Evolutionary conservation across 2,888 invertebrate species (phyloP).

Genomic region (Pyrgus malvae): DNA sequence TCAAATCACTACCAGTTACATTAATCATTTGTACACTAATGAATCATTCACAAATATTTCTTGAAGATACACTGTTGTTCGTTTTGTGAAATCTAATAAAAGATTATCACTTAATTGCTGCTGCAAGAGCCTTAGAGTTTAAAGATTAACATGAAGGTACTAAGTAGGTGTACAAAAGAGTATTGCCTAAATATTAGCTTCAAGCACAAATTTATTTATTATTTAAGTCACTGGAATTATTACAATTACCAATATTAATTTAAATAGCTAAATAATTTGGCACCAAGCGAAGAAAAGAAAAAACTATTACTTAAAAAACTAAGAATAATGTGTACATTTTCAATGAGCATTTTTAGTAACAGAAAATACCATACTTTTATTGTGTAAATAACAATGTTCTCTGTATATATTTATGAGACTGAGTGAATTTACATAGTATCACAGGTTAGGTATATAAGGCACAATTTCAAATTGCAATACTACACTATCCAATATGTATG

Average conservation of each 20-base stretch:
- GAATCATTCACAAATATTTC: too few species aligned
- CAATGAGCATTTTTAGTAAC: background rate
- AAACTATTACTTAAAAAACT: too few species aligned
- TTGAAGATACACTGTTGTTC: too few species aligned
- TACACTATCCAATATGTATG: background rate
- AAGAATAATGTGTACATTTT: too few species aligned
- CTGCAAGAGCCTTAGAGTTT: too few species aligned
- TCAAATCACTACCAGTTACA: constrained; percentile 2
- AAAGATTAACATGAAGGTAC: too few species aligned
- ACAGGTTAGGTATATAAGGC: constrained; percentile 59
- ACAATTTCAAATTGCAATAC: constrained; percentile 39
- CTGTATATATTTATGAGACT: constrained; percentile 1
- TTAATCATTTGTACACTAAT: too few species aligned
- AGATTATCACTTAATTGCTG: too few species aligned
- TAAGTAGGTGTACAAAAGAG: too few species aligned
- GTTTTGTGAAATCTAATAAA: too few species aligned
- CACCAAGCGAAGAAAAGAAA: constrained; percentile 5
- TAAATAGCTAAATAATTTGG: constrained; percentile 16
- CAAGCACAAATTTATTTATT: background rate
- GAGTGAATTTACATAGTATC: constrained; percentile 42
- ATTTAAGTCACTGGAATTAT: constrained; percentile 3
- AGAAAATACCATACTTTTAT: background rate
- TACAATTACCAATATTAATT: background rate
- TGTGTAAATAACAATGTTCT: background rate
- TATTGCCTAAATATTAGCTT: too few species aligned